Evolutionary conservation across 2,888 invertebrate species (phyloP).

Genomic region (Meteorus cinctellus): DNA sequence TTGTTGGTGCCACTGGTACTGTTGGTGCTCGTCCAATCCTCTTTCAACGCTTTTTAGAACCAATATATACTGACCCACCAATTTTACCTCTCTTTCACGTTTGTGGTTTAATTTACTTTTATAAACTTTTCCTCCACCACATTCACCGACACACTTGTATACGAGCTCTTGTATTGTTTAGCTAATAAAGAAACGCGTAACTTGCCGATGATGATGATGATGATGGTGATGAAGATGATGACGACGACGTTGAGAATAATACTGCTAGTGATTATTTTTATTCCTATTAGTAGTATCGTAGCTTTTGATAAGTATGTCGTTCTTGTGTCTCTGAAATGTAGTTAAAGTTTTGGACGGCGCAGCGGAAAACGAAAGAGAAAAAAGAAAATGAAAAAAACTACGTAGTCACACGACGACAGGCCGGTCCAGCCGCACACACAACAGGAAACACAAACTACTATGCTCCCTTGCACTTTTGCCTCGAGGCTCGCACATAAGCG

Average conservation of each 20-base stretch:
- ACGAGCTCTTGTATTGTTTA: not conserved
- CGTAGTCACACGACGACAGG: conserved; percentile 52
- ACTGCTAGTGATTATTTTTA: no score
- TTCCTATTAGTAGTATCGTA: not conserved
- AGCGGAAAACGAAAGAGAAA: not conserved
- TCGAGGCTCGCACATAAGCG: conserved; percentile 48
- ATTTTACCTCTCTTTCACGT: not conserved
- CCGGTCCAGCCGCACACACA: conserved; percentile 52
- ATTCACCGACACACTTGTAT: not conserved
- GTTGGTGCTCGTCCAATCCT: not conserved
- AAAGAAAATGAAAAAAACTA: conserved; percentile 40
- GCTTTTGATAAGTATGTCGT: not conserved
- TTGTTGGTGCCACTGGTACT: not conserved
- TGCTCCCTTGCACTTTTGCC: conserved; percentile 52
- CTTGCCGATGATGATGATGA: conserved; percentile 23
- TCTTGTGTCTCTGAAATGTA: conserved; percentile 28
- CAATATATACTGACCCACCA: not conserved
- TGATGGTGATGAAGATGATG: not conserved
- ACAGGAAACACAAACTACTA: conserved; percentile 46
- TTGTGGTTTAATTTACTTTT: not conserved
- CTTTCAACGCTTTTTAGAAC: not conserved
- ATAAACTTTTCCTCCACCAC: not conserved
- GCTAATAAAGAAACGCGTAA: conserved; percentile 35
- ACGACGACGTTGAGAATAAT: no score
- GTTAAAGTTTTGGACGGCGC: conserved; percentile 9